Conservation (phyloP, 2,888 invertebrate species). For the Apodemia duryi region DNA sequence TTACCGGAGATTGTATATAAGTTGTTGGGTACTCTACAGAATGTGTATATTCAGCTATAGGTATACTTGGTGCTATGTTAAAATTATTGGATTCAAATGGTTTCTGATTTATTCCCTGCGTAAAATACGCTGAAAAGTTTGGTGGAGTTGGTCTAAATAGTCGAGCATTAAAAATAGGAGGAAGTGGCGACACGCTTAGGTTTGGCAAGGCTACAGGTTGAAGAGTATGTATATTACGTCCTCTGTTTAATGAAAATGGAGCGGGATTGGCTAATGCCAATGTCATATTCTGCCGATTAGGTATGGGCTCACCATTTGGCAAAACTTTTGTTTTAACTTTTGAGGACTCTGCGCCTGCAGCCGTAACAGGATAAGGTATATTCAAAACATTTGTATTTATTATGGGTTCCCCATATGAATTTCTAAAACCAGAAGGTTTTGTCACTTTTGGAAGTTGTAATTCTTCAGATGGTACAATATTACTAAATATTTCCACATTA, state of each 20-base stretch:
- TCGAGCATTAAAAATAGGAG: slow-evolving; percentile 81
- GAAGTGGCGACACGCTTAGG: slow-evolving; percentile 80
- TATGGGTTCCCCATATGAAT: slow-evolving; percentile 70
- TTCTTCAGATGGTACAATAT: slow-evolving; percentile 43
- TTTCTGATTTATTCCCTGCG: slow-evolving; percentile 55
- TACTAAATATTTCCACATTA: slow-evolving; percentile 45
- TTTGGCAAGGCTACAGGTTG: slow-evolving; percentile 83
- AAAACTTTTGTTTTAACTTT: slow-evolving; percentile 63
- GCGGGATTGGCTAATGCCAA: slow-evolving; percentile 65
- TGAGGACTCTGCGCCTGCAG: slow-evolving; percentile 62
- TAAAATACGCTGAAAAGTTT: slow-evolving; percentile 40
- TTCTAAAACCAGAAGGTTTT: slow-evolving; percentile 56
- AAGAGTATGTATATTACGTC: slow-evolving; percentile 69
- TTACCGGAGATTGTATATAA: slow-evolving; percentile 83
- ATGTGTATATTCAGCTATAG: slow-evolving; percentile 83
- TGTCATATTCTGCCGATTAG: slow-evolving; percentile 47
- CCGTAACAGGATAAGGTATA: slow-evolving; percentile 57
- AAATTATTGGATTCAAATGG: slow-evolving; percentile 57
- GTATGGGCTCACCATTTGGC: slow-evolving; percentile 43
- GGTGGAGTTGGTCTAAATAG: slow-evolving; percentile 68
- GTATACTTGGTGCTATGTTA: slow-evolving; percentile 82
- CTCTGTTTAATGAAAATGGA: slow-evolving; percentile 64
- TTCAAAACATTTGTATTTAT: slow-evolving; percentile 50
- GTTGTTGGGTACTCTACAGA: slow-evolving; percentile 86
- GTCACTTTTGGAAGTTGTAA: slow-evolving; percentile 60